Evolutionary conservation across 2,113 vertebrate species (phyloP).

Genomic region (Rafetus swinhoei): DNA sequence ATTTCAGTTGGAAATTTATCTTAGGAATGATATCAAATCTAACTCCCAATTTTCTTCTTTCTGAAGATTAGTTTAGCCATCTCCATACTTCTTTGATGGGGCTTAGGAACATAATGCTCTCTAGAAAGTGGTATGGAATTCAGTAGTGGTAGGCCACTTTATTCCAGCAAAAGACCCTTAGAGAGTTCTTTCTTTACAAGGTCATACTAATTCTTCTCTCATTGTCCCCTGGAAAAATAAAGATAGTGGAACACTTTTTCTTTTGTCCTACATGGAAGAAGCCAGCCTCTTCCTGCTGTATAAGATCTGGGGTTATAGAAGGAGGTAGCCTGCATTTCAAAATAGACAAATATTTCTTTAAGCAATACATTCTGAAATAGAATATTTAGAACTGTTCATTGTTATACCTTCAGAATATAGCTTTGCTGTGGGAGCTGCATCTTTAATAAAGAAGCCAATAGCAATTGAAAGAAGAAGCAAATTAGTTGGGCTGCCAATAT

Average conservation of each 20-base stretch:
- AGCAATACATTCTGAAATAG: background rate
- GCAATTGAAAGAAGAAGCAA: background rate
- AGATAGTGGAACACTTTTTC: background rate
- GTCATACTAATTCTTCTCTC: background rate
- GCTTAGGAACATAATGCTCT: background rate
- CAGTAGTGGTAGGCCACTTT: background rate
- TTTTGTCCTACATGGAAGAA: background rate
- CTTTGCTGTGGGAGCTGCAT: background rate
- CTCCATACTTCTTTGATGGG: background rate
- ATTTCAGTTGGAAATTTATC: background rate
- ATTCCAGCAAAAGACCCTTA: accelerated
- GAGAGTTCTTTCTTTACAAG: background rate
- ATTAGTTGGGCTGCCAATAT: background rate
- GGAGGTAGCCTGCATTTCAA: background rate
- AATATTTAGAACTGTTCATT: background rate
- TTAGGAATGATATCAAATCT: background rate
- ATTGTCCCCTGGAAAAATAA: background rate
- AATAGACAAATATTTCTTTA: background rate
- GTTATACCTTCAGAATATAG: background rate
- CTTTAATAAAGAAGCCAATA: background rate
- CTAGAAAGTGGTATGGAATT: background rate
- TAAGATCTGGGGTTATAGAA: background rate
- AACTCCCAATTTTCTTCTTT: background rate
- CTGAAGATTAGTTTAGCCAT: background rate
- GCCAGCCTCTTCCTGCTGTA: background rate